Evolutionary conservation across 2,797 vertebrate genomes (phyloP).

Genomic region (Syndactyla subalaris): DNA sequence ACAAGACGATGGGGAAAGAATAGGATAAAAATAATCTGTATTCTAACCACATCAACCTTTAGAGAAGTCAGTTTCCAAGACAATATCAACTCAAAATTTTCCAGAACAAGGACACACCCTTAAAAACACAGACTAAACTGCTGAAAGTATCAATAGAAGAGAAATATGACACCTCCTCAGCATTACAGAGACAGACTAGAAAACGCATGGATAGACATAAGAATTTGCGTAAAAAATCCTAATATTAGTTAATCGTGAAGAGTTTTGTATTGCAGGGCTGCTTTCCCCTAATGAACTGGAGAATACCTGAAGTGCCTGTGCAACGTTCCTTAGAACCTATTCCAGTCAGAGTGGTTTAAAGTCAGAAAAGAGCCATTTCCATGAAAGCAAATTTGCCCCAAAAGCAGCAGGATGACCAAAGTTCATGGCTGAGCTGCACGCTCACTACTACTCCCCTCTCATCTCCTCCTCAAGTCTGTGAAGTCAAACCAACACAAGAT

Average conservation of each 20-base stretch:
- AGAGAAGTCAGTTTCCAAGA: conserved; percentile 54
- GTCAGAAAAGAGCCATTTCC: background rate
- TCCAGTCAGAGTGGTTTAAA: background rate
- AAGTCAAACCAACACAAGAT: background rate
- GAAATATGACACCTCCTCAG: background rate
- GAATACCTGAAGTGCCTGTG: background rate
- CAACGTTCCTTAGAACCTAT: background rate
- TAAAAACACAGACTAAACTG: background rate
- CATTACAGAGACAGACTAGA: background rate
- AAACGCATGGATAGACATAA: background rate
- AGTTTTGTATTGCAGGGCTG: background rate
- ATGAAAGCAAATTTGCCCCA: background rate
- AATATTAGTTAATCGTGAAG: background rate
- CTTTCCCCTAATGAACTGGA: background rate
- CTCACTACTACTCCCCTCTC: background rate
- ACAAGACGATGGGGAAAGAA: background rate
- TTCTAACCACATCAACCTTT: conserved; percentile 12
- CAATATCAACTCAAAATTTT: conserved; percentile 35
- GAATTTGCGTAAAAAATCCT: background rate
- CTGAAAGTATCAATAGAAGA: background rate
- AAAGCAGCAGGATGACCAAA: background rate
- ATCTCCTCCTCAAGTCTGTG: background rate
- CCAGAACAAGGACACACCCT: background rate
- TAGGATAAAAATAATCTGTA: conserved; percentile 28
- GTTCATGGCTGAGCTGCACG: background rate